Conservation (phyloP, 2,113 vertebrate genomes). For the Cranoglanis bouderius region DNA sequence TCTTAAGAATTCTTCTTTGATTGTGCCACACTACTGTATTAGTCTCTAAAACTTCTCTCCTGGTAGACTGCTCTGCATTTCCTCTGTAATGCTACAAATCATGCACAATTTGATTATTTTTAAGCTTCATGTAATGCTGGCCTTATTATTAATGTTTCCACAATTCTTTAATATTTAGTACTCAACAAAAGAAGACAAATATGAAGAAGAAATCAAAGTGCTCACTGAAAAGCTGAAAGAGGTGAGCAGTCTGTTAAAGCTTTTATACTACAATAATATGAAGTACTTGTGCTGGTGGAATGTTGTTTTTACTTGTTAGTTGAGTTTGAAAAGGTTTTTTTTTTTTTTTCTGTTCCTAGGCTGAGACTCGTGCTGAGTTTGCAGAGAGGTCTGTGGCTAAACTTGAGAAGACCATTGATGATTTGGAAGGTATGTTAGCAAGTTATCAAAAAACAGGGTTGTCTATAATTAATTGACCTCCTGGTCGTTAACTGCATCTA, state of each 20-base stretch:
- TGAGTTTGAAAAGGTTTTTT: neutral
- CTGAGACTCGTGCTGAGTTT: constrained; percentile 95
- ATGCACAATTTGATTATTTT: neutral
- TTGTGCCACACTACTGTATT: constrained; percentile 3
- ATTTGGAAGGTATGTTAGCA: constrained; percentile 87
- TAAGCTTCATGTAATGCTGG: neutral
- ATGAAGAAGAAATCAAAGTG: constrained; percentile 92
- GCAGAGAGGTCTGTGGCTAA: constrained; percentile 96
- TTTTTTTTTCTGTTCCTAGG: constrained; percentile 66
- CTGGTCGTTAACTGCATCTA: neutral
- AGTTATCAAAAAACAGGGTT: neutral
- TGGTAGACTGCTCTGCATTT: neutral
- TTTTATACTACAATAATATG: neutral
- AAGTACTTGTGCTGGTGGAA: neutral
- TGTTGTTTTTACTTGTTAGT: neutral
- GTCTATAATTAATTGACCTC: neutral
- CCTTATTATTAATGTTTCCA: constrained; percentile 2
- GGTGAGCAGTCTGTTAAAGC: constrained; percentile 71
- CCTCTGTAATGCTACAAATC: neutral
- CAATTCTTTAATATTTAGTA: constrained; percentile 74
- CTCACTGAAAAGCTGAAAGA: constrained; percentile 98
- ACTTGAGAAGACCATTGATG: constrained; percentile 97
- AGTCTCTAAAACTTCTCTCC: neutral
- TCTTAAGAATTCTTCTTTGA: neutral
- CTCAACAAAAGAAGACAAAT: constrained; percentile 96